Percentiles rank a stretch among this genome's conserved stretches.
These are phyloP conservation scores for Brachionus koreanus DNA, from an alignment of 1,140 invertebrate genomes.

Conservation along the genomic window DNA sequence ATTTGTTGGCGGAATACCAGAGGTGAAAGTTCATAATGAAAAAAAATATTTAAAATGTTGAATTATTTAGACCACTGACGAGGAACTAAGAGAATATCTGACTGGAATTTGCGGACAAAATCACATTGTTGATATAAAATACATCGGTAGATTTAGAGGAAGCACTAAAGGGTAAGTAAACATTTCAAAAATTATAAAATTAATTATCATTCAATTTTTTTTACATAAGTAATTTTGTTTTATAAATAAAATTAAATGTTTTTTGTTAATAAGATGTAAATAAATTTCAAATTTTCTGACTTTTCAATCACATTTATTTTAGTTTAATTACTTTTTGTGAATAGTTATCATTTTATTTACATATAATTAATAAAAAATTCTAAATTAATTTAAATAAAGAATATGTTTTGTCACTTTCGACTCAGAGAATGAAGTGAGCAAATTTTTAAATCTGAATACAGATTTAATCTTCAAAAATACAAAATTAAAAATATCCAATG, in stretches of 20 bases:
- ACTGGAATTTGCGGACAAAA: neutral
- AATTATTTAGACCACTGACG: conserved; percentile 7
- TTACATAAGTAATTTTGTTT: neutral
- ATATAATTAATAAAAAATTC: neutral
- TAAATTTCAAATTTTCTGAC: too few species aligned
- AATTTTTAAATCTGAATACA: neutral
- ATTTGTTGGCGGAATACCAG: conserved; percentile 16
- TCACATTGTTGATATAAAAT: conserved; percentile 1
- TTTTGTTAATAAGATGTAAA: too few species aligned
- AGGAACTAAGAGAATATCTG: conserved; percentile 10
- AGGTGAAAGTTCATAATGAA: neutral
- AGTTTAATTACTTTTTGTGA: too few species aligned
- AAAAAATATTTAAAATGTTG: neutral
- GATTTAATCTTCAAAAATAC: conserved; percentile 15
- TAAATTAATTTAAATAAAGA: neutral
- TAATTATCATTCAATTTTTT: neutral
- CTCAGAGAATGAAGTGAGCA: neutral
- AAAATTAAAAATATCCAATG: conserved; percentile 36
- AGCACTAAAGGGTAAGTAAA: neutral
- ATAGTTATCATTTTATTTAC: too few species aligned
- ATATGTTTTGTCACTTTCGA: conserved; percentile 16
- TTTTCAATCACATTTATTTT: too few species aligned
- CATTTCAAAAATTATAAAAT: neutral
- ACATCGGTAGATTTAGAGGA: neutral
- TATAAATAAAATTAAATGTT: neutral